Base-by-base conservation (phyloP, 2,888 invertebrate genomes). In the Corbicula japonica region DNA sequence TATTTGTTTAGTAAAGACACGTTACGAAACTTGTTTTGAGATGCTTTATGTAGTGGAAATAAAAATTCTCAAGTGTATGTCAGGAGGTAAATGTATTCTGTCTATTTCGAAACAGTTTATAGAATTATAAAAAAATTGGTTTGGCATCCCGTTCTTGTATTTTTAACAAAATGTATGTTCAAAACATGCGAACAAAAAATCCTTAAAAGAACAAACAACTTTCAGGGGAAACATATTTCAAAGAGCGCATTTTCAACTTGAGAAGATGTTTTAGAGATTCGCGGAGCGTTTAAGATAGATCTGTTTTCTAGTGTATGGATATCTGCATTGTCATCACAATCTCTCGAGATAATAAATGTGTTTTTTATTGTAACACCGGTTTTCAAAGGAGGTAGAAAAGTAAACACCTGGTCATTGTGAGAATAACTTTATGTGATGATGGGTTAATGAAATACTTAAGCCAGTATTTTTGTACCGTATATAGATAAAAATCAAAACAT, bases 61-160 rank as follows among this genome's bases (percentile, higher is more conserved):
- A 56, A 12, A 35, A 56, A 32, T 2, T 15, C 35, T 56, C 23
- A 56, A 34, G 34, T n/a, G 62, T 41, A 52, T 34, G 10, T 41
- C 38, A 48, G 50, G 77, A 54, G 77, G 77, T 72, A 72, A 77
- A 77, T 77, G 72, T 23, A 34, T 77, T 77, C 61, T 72, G 77
- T 77, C 77, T 35, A n/a, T n/a, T n/a, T n/a, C n/a, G n/a, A n/a
- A n/a, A n/a, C n/a, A n/a, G n/a, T n/a, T n/a, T n/a, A n/a, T n/a
- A n/a, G n/a, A n/a, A n/a, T n/a, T n/a, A n/a, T n/a, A n/a, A n/a
- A n/a, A n/a, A n/a, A n/a, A n/a, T n/a, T n/a, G n/a, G n/a, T n/a
- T n/a, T n/a, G n/a, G n/a, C n/a, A n/a, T n/a, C n/a, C n/a, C n/a
- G n/a, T n/a, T n/a, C n/a, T n/a, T n/a, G n/a, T n/a, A n/a, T n/a